Conservation (phyloP, 2,888 invertebrate genomes). For the Tipula vernalis region DNA sequence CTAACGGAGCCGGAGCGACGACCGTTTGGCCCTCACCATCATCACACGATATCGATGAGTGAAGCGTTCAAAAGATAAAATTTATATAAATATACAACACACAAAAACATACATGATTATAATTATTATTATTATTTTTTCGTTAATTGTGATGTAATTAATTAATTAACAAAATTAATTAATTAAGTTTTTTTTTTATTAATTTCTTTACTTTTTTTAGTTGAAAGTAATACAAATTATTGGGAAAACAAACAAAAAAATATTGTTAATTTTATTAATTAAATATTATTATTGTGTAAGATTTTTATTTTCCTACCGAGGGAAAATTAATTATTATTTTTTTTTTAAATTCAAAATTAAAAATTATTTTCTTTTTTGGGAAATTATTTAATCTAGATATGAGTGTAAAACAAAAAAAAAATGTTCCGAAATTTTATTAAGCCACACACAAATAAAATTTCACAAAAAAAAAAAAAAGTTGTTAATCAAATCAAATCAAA, state of each 20-base stretch:
- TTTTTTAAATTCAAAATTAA: background rate
- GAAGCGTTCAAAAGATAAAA: conserved; percentile 25
- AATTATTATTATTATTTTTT: background rate
- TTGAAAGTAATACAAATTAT: background rate
- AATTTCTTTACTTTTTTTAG: background rate
- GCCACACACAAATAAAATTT: background rate
- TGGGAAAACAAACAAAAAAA: background rate
- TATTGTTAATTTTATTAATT: background rate
- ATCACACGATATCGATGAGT: conserved; percentile 29
- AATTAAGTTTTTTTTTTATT: background rate
- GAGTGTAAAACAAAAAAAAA: background rate
- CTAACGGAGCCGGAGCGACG: conserved; percentile 21
- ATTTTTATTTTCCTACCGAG: background rate
- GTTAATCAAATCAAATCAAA: background rate
- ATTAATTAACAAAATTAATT: background rate
- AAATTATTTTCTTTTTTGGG: background rate
- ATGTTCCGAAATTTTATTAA: background rate
- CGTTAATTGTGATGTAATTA: background rate
- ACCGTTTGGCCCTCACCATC: conserved; percentile 34
- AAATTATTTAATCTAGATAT: background rate
- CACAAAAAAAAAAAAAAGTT: background rate
- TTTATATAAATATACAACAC: background rate
- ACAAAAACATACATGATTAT: background rate
- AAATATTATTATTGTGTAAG: background rate
- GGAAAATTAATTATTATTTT: background rate